phyloP scores from a whole-genome alignment of 2,888 invertebrate species.

The Drosophila gaucha region DNA sequence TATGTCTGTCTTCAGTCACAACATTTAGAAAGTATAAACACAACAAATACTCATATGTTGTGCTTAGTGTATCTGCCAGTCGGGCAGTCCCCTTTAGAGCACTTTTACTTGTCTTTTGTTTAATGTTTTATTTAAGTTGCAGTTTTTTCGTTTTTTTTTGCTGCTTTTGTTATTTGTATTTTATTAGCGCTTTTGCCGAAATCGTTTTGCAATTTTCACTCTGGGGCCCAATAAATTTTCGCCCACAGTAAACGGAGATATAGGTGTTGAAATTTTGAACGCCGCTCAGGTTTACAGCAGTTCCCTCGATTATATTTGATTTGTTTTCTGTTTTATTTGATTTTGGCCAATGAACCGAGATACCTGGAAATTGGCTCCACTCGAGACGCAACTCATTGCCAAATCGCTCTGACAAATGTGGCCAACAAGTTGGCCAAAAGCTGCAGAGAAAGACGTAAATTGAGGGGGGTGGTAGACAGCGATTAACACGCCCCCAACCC shows the following conservation, averaged over 20 bases:
- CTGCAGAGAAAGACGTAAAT: not conserved
- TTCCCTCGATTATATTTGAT: conserved; percentile 34
- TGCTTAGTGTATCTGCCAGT: not conserved
- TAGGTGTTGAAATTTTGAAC: conserved; percentile 57
- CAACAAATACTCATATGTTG: too few species aligned
- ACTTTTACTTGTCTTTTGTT: conserved; percentile 5
- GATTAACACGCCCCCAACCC: conserved; percentile 10
- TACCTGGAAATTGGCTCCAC: conserved; percentile 62
- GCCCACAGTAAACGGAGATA: conserved; percentile 26
- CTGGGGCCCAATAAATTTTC: conserved; percentile 56
- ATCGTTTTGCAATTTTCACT: conserved; percentile 65
- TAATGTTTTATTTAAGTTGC: conserved; percentile 35
- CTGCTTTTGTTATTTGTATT: not conserved
- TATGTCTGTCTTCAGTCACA: too few species aligned
- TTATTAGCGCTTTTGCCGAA: conserved; percentile 25
- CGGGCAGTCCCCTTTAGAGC: not conserved
- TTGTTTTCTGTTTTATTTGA: not conserved
- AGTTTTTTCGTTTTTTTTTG: conserved; percentile 18
- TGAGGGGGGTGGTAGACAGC: too few species aligned
- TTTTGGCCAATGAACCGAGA: conserved; percentile 57
- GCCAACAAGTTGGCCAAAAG: conserved; percentile 21
- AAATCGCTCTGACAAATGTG: conserved; percentile 46
- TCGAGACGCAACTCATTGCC: conserved; percentile 42
- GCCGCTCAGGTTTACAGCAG: conserved; percentile 54
- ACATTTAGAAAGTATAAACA: too few species aligned